phyloP scores from a whole-genome alignment of 2,113 vertebrate genomes.

The Leptosomus discolor region DNA sequence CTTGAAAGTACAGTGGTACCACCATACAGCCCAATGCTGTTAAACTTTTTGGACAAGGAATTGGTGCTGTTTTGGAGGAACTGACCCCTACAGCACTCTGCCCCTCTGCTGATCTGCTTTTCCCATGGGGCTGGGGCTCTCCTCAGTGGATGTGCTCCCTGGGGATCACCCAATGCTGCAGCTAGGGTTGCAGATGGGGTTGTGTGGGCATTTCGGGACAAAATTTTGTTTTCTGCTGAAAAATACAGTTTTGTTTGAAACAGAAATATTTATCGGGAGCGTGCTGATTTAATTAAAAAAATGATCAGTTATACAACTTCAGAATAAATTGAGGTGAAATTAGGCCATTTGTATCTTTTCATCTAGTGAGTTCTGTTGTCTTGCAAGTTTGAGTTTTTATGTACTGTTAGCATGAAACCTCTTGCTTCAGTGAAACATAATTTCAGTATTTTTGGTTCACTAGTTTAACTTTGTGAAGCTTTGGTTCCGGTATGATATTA shows the following conservation, averaged over 20 bases:
- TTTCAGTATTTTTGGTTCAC: neutral
- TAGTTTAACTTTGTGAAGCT: neutral
- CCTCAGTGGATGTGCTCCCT: neutral
- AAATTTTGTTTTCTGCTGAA: neutral
- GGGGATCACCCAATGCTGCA: neutral
- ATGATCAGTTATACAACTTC: neutral
- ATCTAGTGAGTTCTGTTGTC: neutral
- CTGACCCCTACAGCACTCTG: neutral
- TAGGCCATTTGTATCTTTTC: neutral
- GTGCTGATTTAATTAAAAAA: neutral
- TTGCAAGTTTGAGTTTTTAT: neutral
- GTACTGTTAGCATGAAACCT: neutral
- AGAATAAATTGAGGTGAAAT: neutral
- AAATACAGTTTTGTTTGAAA: neutral
- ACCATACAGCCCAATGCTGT: neutral
- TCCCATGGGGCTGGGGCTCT: neutral
- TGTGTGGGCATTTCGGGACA: neutral
- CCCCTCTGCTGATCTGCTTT: neutral
- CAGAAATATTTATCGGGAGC: neutral
- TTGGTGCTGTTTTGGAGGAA: neutral
- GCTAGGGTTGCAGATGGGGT: neutral
- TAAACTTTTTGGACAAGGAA: neutral
- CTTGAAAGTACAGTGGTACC: neutral
- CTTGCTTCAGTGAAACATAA: neutral
- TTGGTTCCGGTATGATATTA: neutral